Conservation (phyloP, 2,113 vertebrate species). For the Chlorodrepanis virens region DNA sequence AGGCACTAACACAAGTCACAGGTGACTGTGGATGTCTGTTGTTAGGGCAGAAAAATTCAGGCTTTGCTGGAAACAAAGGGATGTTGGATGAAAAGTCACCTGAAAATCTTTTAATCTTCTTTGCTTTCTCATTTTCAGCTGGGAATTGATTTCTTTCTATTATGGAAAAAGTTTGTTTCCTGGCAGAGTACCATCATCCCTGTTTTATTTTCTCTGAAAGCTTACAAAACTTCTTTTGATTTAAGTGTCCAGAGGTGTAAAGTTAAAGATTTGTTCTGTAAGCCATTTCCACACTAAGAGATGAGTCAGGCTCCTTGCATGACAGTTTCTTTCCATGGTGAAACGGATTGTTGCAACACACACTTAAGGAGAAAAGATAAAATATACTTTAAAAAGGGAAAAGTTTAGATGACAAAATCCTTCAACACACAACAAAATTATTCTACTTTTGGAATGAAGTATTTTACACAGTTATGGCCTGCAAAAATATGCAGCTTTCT, state of each 20-base stretch:
- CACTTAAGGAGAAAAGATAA: not conserved
- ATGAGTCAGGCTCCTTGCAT: not conserved
- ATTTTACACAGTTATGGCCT: not conserved
- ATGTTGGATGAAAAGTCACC: constrained; percentile 26
- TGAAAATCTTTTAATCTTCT: constrained; percentile 53
- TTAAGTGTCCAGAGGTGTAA: constrained; percentile 72
- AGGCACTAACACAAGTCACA: not conserved
- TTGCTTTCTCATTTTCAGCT: not conserved
- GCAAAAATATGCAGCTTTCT: not conserved
- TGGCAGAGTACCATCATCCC: constrained; percentile 41
- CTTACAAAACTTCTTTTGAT: constrained; percentile 65
- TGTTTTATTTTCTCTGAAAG: not conserved
- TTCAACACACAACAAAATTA: not conserved
- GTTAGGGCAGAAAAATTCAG: not conserved
- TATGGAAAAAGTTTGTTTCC: not conserved
- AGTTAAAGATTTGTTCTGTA: constrained; percentile 67
- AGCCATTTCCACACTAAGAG: constrained; percentile 66
- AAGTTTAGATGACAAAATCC: not conserved
- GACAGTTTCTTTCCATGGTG: not conserved
- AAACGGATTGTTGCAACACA: not conserved
- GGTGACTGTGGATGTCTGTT: not conserved
- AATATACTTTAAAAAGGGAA: not conserved
- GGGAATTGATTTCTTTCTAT: not conserved
- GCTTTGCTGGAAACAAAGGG: not conserved
- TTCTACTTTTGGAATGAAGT: not conserved